Conservation (phyloP, 2,113 vertebrate species). For the Myrmophylax atrothorax region DNA sequence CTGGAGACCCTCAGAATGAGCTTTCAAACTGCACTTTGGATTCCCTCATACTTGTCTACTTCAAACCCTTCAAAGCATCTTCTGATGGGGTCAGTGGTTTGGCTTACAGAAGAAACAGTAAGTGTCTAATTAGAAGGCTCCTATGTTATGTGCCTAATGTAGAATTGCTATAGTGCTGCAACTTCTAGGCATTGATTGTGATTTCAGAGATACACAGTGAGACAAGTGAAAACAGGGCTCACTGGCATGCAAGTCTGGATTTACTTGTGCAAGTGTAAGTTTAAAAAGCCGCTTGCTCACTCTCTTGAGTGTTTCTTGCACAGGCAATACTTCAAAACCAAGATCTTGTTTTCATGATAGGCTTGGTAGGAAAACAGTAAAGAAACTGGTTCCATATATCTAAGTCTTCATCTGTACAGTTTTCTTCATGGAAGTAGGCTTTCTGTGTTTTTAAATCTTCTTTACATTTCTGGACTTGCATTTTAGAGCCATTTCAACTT, state of each 20-base stretch:
- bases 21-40: neutral
- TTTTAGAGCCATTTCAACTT: neutral
- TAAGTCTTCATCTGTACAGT: neutral
- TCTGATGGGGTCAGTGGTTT: neutral
- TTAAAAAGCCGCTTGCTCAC: neutral
- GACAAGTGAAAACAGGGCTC: neutral
- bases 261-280: neutral
- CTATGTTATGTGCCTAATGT: neutral
- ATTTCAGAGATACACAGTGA: neutral
- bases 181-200: neutral
- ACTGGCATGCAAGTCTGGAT: neutral
- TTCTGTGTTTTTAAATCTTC: neutral
- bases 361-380: neutral
- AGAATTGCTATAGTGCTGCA: neutral
- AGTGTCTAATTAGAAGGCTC: neutral
- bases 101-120: neutral
- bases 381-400: neutral
- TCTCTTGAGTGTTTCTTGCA: neutral
- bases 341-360: neutral
- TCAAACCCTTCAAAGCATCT: neutral
- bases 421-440: neutral
- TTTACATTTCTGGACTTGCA: neutral
- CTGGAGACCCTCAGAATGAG: neutral
- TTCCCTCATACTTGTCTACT: accelerated
- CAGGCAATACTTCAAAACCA: neutral